Base-by-base conservation (phyloP, 2,113 vertebrate species). In the Cavia porcellus region DNA sequence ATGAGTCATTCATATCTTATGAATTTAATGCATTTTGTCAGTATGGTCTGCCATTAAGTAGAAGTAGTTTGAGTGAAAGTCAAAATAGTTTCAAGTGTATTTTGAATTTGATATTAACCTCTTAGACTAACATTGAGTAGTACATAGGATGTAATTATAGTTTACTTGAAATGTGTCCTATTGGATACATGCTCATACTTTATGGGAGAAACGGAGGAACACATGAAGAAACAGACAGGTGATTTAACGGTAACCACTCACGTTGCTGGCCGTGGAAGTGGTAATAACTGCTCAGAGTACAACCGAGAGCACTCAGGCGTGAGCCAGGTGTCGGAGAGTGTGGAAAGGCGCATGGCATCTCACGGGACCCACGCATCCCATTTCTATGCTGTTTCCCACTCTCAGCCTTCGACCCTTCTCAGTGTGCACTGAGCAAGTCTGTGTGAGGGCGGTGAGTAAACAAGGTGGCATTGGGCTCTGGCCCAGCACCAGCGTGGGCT, bases 41-140 rank as follows among this genome's bases (percentile, higher is more conserved):
- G n/a, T 15, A 50, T 55, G n/a, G 50, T 80, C 55, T 75, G 61
- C 38, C 11, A 83, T 66, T 70, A 45, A 88, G 28, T 32, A 68
- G 79, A 62, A 90, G 82, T 75, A 94, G 70, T 94, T 85, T 38
- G 22, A 45, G 13, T 30, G 38, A 55, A 90, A 97, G 87, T 94
- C 42, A 93, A 81, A 52, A 47, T 83, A 94, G 90, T 70, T 91
- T 75, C 62, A 59, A 72, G 38, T 75, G 38, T 94, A 30, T 66
- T 75, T 79, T 95, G 30, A 97, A 93, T 93, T 68, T 92, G 55
- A 38, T 82, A 66, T 89, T 89, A 91, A 81, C 72, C 24, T 93
- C 24, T 59, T 87, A 74, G 6, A 12, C 28, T 30, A 32, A 32
- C 70, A 82, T 95, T 90, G 96, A 72, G 15, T 91, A 70, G 25